These are phyloP conservation scores for Spatula clypeata DNA, from an alignment of 2,797 vertebrate species.

Conservation along the genomic window DNA sequence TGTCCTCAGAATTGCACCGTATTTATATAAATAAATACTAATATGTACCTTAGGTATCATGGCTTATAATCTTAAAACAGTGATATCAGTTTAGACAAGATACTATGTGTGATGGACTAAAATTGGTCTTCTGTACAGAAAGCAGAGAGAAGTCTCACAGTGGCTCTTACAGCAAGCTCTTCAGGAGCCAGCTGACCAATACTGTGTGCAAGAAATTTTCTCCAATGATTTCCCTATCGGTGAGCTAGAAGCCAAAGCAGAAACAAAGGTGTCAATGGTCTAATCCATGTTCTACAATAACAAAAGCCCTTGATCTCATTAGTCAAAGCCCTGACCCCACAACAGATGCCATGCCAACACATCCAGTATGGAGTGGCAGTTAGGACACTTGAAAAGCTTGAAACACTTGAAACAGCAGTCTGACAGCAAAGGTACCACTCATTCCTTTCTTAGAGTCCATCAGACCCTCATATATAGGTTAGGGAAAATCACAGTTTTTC, in stretches of 20 bases:
- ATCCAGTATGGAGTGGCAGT: neutral
- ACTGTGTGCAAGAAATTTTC: neutral
- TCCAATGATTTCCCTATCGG: fast-evolving
- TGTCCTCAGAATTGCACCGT: neutral
- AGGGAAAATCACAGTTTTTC: neutral
- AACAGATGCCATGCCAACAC: neutral
- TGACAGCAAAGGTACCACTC: neutral
- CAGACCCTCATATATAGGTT: neutral
- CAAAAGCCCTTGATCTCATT: neutral
- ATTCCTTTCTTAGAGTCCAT: neutral
- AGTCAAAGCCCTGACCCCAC: neutral
- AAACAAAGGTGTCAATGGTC: neutral
- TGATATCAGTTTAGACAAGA: neutral
- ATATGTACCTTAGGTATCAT: neutral
- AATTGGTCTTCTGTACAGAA: too few species aligned
- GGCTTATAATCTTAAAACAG: neutral
- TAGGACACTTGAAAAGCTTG: neutral
- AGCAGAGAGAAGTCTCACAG: neutral
- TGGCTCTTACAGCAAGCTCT: too few species aligned
- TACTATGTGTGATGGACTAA: too few species aligned
- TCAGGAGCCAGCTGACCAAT: neutral
- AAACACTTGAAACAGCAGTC: neutral
- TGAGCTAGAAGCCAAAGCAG: neutral
- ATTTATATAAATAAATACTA: neutral
- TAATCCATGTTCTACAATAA: neutral